Conservation (phyloP, 2,888 invertebrate genomes). For the Drymonia ruficornis region DNA sequence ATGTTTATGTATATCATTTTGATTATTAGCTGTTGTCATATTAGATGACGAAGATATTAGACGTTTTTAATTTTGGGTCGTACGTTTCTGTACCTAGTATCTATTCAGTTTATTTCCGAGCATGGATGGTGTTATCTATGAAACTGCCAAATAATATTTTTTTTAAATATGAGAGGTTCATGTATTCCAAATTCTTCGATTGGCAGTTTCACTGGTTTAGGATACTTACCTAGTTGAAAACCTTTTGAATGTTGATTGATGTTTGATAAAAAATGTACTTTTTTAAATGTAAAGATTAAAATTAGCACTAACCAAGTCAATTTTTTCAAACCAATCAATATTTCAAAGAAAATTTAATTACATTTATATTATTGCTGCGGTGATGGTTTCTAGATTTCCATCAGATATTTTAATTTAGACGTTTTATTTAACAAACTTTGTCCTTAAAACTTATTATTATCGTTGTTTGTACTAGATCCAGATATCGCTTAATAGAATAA, state of each 20-base stretch:
- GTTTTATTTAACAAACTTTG: conserved; percentile 20
- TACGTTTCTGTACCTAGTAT: conserved; percentile 38
- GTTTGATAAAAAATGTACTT: conserved; percentile 34
- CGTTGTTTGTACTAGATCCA: conserved; percentile 52
- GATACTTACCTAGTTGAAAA: conserved; percentile 33
- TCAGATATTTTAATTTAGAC: conserved; percentile 31
- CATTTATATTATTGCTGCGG: conserved; percentile 38
- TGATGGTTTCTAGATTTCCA: conserved; percentile 55
- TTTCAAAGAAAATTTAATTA: conserved; percentile 14
- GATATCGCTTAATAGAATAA: conserved; percentile 63
- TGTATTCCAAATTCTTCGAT: conserved; percentile 11
- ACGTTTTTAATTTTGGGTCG: conserved; percentile 35
- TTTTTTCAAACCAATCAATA: conserved; percentile 19
- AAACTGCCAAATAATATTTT: conserved; percentile 35
- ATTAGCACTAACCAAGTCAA: no score
- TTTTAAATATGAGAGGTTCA: conserved; percentile 7
- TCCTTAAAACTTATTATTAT: conserved; percentile 37
- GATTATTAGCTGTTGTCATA: conserved; percentile 44
- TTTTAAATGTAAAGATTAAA: no score
- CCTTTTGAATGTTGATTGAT: conserved; percentile 21
- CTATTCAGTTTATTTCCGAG: conserved; percentile 43
- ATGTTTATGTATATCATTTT: conserved; percentile 35
- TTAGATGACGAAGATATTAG: conserved; percentile 50
- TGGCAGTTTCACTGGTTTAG: conserved; percentile 37
- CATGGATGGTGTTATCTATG: conserved; percentile 54